Base-by-base conservation (phyloP, 2,888 invertebrate species). In the Iphiclides podalirius region DNA sequence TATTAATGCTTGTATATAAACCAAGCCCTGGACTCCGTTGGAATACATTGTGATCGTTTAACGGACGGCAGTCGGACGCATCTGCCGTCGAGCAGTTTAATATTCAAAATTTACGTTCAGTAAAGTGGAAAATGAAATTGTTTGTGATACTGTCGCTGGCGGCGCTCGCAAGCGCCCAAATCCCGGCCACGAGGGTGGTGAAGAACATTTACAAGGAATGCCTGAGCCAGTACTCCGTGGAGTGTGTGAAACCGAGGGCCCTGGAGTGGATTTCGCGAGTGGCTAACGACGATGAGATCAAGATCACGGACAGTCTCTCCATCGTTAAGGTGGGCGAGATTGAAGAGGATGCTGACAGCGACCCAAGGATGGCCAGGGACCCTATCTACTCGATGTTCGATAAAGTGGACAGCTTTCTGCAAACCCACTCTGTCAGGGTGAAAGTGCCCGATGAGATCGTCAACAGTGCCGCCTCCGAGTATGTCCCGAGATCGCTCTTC, bases 211-310 rank as follows among this genome's bases (percentile, higher is more conserved):
- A 93, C 72, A 79, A 89, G 44, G 90, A 91, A 72, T 94, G 94
- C 65, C 71, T 94, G 39, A 92, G 91, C 70, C 91, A 92, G 64
- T 92, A 93, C 65, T 93, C 93, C 34, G 86, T 93, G 55, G 90
- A 91, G 65, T 96, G 96, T 80, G 93, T 94, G 46, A 93, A 94
- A 66, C 95, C 95, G 6, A 94, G 94, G 76, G 91, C 95, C 37
- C 75, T 95, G 67, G 90, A 92, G 58, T 95, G 95, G 93, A 90
- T 95, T 61, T 92, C 92, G 60, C 87, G 90, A 52, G 93, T 93
- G 1, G 79, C 91, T 13, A 89, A 91, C 61, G 90, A 93, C 62
- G 93, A 94, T 48, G 92, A 92, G 69, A 93, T 95, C 58, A 91
- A 90, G 52, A 91, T 96, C 55, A 95, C 95, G 4, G 92, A 95